Evolutionary conservation across 2,888 invertebrate genomes (phyloP).

Genomic region (Zootermopsis nevadensis): DNA sequence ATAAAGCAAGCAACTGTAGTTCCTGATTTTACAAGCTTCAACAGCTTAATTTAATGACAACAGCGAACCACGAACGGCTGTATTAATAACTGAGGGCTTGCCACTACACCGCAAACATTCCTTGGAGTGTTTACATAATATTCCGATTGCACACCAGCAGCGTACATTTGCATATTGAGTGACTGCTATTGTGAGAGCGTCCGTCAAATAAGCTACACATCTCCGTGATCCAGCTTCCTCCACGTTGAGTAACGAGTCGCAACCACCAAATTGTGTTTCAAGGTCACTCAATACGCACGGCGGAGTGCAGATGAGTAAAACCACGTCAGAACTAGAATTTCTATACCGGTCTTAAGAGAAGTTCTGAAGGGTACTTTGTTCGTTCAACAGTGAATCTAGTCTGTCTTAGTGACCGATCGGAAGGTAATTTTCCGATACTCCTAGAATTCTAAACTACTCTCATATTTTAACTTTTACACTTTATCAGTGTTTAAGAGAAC

Average conservation of each 20-base stretch:
- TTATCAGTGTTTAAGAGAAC: too few relatives aligned
- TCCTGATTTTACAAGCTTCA: neutral
- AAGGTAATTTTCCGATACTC: too few relatives aligned
- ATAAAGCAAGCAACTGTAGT: neutral
- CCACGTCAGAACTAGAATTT: too few relatives aligned
- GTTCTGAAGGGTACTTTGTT: too few relatives aligned
- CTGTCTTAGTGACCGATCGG: too few relatives aligned
- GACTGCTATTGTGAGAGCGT: neutral
- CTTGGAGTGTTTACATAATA: slow-evolving; percentile 2
- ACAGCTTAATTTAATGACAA: neutral
- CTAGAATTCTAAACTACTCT: too few relatives aligned
- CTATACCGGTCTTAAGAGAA: too few relatives aligned
- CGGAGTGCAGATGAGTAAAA: too few relatives aligned
- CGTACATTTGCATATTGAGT: neutral
- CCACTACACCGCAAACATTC: neutral
- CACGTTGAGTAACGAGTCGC: neutral
- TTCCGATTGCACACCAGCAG: neutral
- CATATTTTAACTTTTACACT: too few relatives aligned
- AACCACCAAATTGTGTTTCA: too few relatives aligned
- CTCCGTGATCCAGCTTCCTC: neutral
- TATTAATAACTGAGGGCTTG: neutral
- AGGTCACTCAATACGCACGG: too few relatives aligned
- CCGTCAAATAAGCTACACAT: neutral
- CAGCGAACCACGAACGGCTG: neutral
- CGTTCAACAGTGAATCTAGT: too few relatives aligned